Percentiles rank a stretch among this genome's conserved stretches.
These are phyloP conservation scores for Eustalomyia histrio DNA, from an alignment of 2,888 invertebrate species.

Conservation along the genomic window DNA sequence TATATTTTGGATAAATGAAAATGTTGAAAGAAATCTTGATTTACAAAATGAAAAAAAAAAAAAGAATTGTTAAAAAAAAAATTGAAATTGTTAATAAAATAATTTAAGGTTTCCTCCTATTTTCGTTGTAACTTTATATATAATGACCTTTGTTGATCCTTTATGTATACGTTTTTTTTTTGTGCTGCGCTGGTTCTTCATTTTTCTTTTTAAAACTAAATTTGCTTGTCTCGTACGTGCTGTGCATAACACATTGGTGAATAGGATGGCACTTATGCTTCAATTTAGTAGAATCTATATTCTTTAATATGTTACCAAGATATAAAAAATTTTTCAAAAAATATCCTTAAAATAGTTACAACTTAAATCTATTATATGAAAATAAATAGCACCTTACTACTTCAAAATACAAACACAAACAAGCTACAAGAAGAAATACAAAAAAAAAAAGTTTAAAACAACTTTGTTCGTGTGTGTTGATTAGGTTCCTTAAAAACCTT, in stretches of 20 bases:
- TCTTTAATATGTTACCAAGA: no score
- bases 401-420: slow-evolving; percentile 17
- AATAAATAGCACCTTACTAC: neutral
- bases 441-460: slow-evolving; percentile 56
- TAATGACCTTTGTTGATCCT: slow-evolving; percentile 40
- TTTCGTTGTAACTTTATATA: neutral
- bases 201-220: slow-evolving; percentile 73
- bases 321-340: no score
- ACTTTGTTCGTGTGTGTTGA: slow-evolving; percentile 64
- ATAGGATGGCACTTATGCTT: neutral
- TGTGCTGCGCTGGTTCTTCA: slow-evolving; percentile 31
- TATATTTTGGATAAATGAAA: neutral
- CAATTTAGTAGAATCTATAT: no score
- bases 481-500: slow-evolving; percentile 61
- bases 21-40: neutral
- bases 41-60: neutral
- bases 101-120: neutral
- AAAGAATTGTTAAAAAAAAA: neutral
- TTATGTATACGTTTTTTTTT: slow-evolving; percentile 25
- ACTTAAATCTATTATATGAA: no score
- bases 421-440: slow-evolving; percentile 6
- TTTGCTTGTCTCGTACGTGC: slow-evolving; percentile 78
- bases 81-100: slow-evolving; percentile 7
- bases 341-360: no score
- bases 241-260: slow-evolving; percentile 69